Evolutionary conservation across 2,888 invertebrate species (phyloP), one percentile per base, ranked within the genome.

Genomic region (Ormyrus pomaceus): DNA sequence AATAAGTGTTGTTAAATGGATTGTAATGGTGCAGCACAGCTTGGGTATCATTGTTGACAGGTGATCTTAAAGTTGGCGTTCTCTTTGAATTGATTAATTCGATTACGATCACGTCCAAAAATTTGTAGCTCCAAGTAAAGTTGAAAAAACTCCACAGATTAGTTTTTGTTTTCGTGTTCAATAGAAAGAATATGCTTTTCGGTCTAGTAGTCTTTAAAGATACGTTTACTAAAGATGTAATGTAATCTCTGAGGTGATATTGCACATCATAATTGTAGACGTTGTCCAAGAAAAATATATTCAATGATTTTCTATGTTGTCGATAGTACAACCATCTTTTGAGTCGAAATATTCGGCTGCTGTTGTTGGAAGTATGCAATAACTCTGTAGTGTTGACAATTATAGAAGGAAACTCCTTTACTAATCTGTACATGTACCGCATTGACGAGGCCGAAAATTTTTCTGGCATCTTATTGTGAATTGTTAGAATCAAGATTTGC

Each of bases 1-100:
- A 8, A 6, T 66, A 62, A 0, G 53, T 46, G 5, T 68, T 50
- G 8, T 55, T 66, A n/a, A 80, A 80, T 6, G 80, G 80, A 55
- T 72, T 76, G 51, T 61, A 80, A 9, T 76, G 71, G 9, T 80
- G 72, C 0, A 80, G 34, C 34, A 34, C 34, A 34, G 34, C 34
- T 34, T 0, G 50, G 71, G 11, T 51, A 13, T 61, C 4, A 34
- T 19, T 6, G 6, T 5, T 3, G 9, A 7, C 0, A 10, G 2
- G 45, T 10, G 45, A 6, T 5, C 19, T 9, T 8, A 19, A 6
- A n/a, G 4, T 34, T 9, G 8, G 45, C 11, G 51, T 6, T 6
- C 2, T 5, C 5, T 0, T 6, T 6, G 13, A 13, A n/a, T 65
- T 58, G 1, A 65, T 9, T 0, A 77, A 5, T 9, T 77, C 77